Conservation (phyloP, 2,888 invertebrate genomes). For the Agrypnus murinus region DNA sequence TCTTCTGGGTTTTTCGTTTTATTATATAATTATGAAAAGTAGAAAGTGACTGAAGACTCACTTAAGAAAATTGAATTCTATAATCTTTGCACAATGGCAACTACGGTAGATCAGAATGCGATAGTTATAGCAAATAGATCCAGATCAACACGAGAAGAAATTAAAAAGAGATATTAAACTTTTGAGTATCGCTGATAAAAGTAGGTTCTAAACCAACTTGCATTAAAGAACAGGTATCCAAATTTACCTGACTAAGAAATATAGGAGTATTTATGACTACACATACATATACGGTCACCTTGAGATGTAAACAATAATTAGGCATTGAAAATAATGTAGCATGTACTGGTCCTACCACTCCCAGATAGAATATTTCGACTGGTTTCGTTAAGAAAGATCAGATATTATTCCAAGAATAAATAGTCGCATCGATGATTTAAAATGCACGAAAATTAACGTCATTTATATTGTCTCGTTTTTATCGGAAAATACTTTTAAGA, state of each 20-base stretch:
- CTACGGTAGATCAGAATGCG: too few relatives aligned
- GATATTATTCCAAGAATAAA: slow-evolving; percentile 64
- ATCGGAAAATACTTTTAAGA: slow-evolving; percentile 57
- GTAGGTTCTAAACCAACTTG: slow-evolving; percentile 51
- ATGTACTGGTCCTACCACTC: slow-evolving; percentile 64
- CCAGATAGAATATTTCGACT: slow-evolving; percentile 61
- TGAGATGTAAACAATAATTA: slow-evolving; percentile 70
- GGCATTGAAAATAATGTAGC: slow-evolving; percentile 68
- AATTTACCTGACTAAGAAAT: slow-evolving; percentile 68
- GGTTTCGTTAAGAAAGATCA: slow-evolving; percentile 62
- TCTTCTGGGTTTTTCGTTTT: too few relatives aligned
- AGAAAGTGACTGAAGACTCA: too few relatives aligned
- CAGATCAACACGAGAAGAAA: too few relatives aligned
- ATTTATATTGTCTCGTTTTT: slow-evolving; percentile 61
- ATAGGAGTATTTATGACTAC: slow-evolving; percentile 67
- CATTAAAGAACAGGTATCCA: slow-evolving; percentile 66
- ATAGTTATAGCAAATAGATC: too few relatives aligned
- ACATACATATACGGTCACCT: slow-evolving; percentile 69
- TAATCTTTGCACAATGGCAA: too few relatives aligned
- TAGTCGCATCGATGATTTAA: slow-evolving; percentile 61
- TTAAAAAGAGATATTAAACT: slow-evolving; percentile 37
- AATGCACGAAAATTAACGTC: slow-evolving; percentile 60
- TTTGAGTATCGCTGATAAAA: slow-evolving; percentile 44
- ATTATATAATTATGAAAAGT: too few relatives aligned
- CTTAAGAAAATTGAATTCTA: too few relatives aligned